Conservation (phyloP, 2,888 invertebrate species). For the Carabus problematicus region DNA sequence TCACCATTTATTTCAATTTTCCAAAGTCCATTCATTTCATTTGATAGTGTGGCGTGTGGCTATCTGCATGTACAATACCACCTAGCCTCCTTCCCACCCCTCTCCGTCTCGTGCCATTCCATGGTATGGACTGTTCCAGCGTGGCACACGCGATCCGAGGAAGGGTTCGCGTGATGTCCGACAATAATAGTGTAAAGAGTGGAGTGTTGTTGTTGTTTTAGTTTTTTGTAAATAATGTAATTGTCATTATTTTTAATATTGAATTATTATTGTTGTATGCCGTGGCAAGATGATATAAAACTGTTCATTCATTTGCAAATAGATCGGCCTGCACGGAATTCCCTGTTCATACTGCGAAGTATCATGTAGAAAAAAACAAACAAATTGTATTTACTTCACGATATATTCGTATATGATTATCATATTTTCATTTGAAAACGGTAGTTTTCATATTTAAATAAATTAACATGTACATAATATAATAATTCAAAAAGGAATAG, state of each 20-base stretch:
- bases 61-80: slow-evolving; percentile 13
- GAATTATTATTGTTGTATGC: slow-evolving; percentile 42
- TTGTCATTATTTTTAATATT: slow-evolving; percentile 43
- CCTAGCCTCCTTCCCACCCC: not conserved
- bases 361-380: slow-evolving; percentile 23
- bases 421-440: too few relatives aligned
- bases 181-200: slow-evolving; percentile 37
- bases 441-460: too few relatives aligned
- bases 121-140: not conserved
- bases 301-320: slow-evolving; percentile 40
- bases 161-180: slow-evolving; percentile 23
- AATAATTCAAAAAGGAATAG: too few relatives aligned
- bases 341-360: slow-evolving; percentile 27
- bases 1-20: slow-evolving; percentile 42
- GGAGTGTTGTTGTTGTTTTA: slow-evolving; percentile 37
- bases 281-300: slow-evolving; percentile 42
- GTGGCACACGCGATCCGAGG: slow-evolving; percentile 24
- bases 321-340: slow-evolving; percentile 36
- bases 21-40: slow-evolving; percentile 25
- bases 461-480: too few relatives aligned
- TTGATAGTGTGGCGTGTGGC: slow-evolving; percentile 4
- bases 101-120: not conserved
- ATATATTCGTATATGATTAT: too few relatives aligned
- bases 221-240: slow-evolving; percentile 41
- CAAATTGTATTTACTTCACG: not conserved